A percentile compares a stretch with the other conserved stretches of the same genome.
phyloP scores from a whole-genome alignment of 2,797 vertebrate species.

The Anisognathus igniventris region DNA sequence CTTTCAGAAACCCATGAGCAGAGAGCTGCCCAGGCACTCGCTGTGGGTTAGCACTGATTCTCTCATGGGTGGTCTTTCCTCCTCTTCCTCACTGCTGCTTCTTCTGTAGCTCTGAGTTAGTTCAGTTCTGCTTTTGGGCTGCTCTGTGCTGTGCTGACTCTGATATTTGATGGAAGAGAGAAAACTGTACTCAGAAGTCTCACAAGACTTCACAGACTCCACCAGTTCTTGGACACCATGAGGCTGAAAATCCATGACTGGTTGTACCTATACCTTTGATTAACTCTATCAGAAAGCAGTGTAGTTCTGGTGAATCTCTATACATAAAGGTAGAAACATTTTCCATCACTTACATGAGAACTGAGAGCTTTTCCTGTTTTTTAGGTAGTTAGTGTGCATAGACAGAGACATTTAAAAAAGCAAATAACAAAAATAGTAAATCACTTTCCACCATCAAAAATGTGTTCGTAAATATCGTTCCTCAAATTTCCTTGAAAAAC shows the following conservation, averaged over 20 bases:
- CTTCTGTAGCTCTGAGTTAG: not conserved
- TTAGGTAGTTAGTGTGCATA: not conserved
- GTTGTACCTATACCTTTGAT: not conserved
- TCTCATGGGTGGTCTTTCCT: not conserved
- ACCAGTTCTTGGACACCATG: not conserved
- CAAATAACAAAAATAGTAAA: not conserved
- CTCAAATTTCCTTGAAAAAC: not conserved
- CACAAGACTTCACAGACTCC: not conserved
- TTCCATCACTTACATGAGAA: accelerated
- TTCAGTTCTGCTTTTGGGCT: not conserved
- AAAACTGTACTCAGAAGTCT: not conserved
- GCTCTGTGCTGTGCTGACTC: not conserved
- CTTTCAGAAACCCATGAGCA: not conserved
- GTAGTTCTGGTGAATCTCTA: not conserved
- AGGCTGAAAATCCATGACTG: not conserved
- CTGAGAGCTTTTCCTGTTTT: not conserved
- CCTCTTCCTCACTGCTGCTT: not conserved
- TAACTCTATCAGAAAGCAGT: not conserved
- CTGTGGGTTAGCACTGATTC: accelerated
- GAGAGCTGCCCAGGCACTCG: not conserved
- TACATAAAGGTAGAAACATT: not conserved
- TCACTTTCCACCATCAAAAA: not conserved
- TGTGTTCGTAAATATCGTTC: not conserved
- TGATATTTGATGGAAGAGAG: not conserved
- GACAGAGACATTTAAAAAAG: not conserved